phyloP scores from a whole-genome alignment of 2,888 invertebrate genomes.

The Drosophila robusta region DNA sequence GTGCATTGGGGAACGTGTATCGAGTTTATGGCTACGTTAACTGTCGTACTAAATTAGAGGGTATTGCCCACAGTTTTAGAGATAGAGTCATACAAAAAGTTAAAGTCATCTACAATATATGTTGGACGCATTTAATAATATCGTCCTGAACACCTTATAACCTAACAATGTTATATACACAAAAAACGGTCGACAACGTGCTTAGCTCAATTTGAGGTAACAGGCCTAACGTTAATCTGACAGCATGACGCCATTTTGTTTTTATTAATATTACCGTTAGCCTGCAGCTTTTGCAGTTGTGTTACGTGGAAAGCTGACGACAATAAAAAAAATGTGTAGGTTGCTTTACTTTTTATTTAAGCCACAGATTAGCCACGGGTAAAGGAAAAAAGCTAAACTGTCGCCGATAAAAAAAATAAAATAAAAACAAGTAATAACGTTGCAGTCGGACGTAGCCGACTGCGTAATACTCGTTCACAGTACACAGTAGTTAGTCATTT shows the following conservation, averaged over 20 bases:
- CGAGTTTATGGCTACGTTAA: no score
- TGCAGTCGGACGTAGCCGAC: no score
- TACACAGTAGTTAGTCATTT: no score
- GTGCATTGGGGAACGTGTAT: no score
- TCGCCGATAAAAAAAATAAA: not conserved
- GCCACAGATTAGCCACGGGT: slow-evolving; percentile 3
- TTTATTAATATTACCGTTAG: slow-evolving; percentile 35
- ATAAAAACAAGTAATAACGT: no score
- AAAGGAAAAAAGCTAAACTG: not conserved
- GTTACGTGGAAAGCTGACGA: slow-evolving; percentile 20
- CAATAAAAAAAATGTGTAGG: slow-evolving; percentile 14
- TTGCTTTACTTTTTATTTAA: not conserved
- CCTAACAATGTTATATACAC: slow-evolving; percentile 3
- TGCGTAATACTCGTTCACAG: no score
- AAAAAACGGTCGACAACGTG: not conserved
- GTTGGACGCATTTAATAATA: not conserved
- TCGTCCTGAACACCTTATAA: not conserved
- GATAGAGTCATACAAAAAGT: no score
- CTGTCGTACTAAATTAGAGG: no score
- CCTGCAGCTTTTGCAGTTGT: slow-evolving; percentile 4
- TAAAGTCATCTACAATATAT: not conserved
- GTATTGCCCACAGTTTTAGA: no score
- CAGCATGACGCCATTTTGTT: slow-evolving; percentile 47
- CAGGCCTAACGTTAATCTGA: slow-evolving; percentile 43
- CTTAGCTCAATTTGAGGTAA: slow-evolving; percentile 28